Evolutionary conservation across 2,113 vertebrate species (phyloP).

Genomic region (Irena cyanogastra): DNA sequence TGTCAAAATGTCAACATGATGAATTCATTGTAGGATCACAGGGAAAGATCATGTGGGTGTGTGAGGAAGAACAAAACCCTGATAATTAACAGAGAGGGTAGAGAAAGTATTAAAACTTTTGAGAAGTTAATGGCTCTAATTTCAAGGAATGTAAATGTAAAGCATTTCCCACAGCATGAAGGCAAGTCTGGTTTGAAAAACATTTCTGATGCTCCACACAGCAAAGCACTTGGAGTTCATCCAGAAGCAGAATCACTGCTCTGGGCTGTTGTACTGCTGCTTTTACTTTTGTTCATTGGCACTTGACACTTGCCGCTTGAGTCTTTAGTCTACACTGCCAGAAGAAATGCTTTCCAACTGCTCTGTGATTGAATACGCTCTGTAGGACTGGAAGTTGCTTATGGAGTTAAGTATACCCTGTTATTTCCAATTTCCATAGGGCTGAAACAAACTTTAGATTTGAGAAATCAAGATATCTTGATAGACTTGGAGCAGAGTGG

Average conservation of each 20-base stretch:
- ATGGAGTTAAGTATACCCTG: background rate
- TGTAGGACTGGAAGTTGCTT: background rate
- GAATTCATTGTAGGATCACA: background rate
- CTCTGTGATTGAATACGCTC: background rate
- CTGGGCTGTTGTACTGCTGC: background rate
- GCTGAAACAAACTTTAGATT: background rate
- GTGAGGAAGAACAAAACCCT: background rate
- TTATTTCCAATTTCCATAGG: background rate
- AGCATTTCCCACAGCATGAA: background rate
- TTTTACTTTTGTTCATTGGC: slow-evolving; percentile 22
- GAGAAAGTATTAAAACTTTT: background rate
- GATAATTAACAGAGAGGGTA: background rate
- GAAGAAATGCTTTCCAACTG: background rate
- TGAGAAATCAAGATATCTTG: background rate
- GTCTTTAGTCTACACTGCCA: background rate
- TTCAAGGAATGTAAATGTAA: background rate
- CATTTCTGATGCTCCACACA: background rate
- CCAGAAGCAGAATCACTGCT: slow-evolving; percentile 23
- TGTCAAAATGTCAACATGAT: slow-evolving; percentile 18
- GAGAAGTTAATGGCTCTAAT: background rate
- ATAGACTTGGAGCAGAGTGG: background rate
- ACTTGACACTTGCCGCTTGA: background rate
- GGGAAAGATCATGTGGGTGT: background rate
- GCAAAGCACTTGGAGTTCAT: background rate
- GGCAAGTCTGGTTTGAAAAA: background rate